Evolutionary conservation across 2,888 invertebrate species (phyloP), one percentile per base, ranked within the genome.

Genomic region (Drosophila recens): DNA sequence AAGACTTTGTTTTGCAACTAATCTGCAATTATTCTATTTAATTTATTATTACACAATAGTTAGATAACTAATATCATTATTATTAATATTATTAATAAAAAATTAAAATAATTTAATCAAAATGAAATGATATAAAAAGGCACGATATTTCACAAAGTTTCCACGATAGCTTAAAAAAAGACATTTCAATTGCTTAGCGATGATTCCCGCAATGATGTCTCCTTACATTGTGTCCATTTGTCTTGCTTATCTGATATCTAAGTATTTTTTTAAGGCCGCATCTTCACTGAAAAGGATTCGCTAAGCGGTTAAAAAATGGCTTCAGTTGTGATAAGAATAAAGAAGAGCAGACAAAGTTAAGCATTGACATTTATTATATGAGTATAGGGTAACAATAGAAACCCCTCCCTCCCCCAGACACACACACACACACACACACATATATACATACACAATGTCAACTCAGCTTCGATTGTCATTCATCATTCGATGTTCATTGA

Each of bases 401-500:
- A 42, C 15, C 9, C 9, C 13, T 0, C 8, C 8, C 40, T 8
- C 8, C 8, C 30, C 5, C 5, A 20, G 13, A 23, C 13, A 17
- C 11, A 17, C 17, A 45, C 11, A 52, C 11, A 15, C 13, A 34
- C 5, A 5, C 5, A 27, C 5, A 20, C 13, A 23, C 8, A 17
- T 2, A 17, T n/a, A 34, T 10, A 1, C 13, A 34, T 36, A 48
- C 11, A 8, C 34, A 13, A 27, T 58, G 49, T 62, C 45, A 62
- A 20, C 38, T 62, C 11, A n/a, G 57, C 15, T 33, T 13, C 40
- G 33, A 38, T 46, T 73, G 74, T 69, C 75, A 76, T 79, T 74
- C 69, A 74, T 76, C 70, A 76, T 65, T 74, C 59, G 69, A 20
- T 54, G 58, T 58, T 57, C 70, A 70, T 76, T 74, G 75, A 69